Percentiles rank a stretch among this genome's conserved stretches.
phyloP scores from a whole-genome alignment of 2,113 vertebrate species.

The Rhipidura dahli region DNA sequence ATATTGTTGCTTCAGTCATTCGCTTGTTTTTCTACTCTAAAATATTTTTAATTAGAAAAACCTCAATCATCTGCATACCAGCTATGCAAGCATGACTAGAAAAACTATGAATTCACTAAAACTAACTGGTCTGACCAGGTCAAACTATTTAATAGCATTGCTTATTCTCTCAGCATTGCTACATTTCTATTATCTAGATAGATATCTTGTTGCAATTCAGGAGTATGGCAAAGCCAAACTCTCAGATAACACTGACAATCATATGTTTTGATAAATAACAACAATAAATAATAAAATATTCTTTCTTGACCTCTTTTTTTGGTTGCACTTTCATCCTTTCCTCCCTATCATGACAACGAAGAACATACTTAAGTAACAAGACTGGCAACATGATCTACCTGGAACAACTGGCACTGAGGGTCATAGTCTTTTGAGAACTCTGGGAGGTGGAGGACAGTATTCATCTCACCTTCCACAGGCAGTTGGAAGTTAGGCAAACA shows the following conservation, averaged over 20 bases:
- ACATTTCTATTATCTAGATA: neutral
- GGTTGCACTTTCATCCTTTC: neutral
- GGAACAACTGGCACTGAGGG: neutral
- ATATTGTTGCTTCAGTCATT: neutral
- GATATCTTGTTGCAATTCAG: neutral
- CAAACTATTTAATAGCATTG: neutral
- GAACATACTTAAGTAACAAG: neutral
- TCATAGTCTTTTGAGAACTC: neutral
- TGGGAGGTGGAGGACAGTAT: neutral
- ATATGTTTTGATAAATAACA: neutral
- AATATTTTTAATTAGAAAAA: neutral
- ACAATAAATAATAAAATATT: neutral
- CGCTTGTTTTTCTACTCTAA: neutral
- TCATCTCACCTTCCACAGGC: neutral
- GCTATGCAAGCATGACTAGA: rapidly evolving
- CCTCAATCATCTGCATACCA: neutral
- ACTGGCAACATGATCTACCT: neutral
- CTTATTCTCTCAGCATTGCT: neutral
- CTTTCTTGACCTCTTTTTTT: neutral
- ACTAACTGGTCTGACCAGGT: neutral
- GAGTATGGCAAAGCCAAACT: neutral
- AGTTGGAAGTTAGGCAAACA: neutral
- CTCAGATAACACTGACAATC: neutral
- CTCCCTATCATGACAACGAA: neutral
- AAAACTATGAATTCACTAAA: neutral